Evolutionary conservation across 1,140 invertebrate genomes (phyloP), one percentile per base, ranked within the genome.

Genomic region (Heterodera carotae): DNA sequence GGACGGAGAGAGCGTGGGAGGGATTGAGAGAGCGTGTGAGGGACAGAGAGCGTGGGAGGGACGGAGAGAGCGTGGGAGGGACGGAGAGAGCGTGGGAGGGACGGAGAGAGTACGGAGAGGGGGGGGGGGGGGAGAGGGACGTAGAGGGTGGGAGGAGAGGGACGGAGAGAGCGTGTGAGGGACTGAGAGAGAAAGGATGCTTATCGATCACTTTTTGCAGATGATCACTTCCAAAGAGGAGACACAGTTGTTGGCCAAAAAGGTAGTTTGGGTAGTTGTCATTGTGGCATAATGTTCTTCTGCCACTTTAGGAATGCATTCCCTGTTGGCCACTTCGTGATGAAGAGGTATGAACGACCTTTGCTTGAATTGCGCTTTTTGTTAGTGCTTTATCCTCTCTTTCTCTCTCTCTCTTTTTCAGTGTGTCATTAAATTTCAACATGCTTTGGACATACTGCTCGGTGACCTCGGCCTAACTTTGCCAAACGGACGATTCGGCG

Each of bases 181-280:
- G n/a, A n/a, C n/a, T n/a, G n/a, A n/a, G n/a, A n/a, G n/a, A n/a
- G n/a, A n/a, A n/a, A 43, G 39, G 39, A 12, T 43, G 39, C 15
- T 43, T 12, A 43, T n/a, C 3, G 39, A 43, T 12, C 7, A 43
- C 39, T 43, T 43, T 39, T 56, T 56, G 48, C 48, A 56, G 62
- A 66, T 66, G 25, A 66, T 66, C 62, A 66, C n/a, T 29, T 66
- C 62, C 62, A 66, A 66, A 29, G 62, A 12, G 25, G 62, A 25
- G 1, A 66, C 33, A 18, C 8, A 10, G 22, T 27, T 12, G 29
- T 34, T 66, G 3, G 62, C 62, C 62, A 7, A 31, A 66, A 31
- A 29, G 29, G 62, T 66, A 22, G 5, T 15, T 56, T 56, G 12
- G 48, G 12, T 56, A 22, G 48, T 22, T 56, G 7, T 56, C 12